Evolutionary conservation across 2,888 invertebrate genomes (phyloP).

Genomic region (Thyatira batis): DNA sequence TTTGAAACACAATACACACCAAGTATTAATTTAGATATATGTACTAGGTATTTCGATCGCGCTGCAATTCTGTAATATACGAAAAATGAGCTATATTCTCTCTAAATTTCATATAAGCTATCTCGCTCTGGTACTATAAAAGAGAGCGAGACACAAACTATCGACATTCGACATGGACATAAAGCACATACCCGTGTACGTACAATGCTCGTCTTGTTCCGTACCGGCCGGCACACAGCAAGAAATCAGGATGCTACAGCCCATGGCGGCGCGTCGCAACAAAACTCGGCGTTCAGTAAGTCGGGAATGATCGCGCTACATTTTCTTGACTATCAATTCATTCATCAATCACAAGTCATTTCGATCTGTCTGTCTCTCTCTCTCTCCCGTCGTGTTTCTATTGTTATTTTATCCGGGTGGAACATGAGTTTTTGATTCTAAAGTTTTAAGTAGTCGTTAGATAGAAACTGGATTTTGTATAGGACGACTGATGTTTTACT

Average conservation of each 20-base stretch:
- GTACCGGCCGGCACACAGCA: conserved; percentile 69
- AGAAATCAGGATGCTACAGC: conserved; percentile 90
- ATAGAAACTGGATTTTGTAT: too few relatives aligned
- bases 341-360: conserved; percentile 58
- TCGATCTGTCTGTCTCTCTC: conserved; percentile 57
- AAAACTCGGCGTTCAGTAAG: conserved; percentile 98
- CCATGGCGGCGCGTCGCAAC: conserved; percentile 97
- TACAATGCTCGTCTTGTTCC: conserved; percentile 54
- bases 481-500: too few relatives aligned
- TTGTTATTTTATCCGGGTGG: not conserved
- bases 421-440: not conserved
- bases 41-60: too few relatives aligned
- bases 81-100: too few relatives aligned
- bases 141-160: not conserved
- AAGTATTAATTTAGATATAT: not conserved
- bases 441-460: not conserved
- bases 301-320: conserved; percentile 71
- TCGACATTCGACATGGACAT: conserved; percentile 9
- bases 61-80: too few relatives aligned
- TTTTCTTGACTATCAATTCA: conserved; percentile 47
- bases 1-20: not conserved
- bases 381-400: not conserved
- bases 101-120: too few relatives aligned
- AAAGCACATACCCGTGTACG: conserved; percentile 56
- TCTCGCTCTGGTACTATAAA: too few relatives aligned